Conservation (phyloP, 2,113 vertebrate species). For the Stictonetta naevosa region DNA sequence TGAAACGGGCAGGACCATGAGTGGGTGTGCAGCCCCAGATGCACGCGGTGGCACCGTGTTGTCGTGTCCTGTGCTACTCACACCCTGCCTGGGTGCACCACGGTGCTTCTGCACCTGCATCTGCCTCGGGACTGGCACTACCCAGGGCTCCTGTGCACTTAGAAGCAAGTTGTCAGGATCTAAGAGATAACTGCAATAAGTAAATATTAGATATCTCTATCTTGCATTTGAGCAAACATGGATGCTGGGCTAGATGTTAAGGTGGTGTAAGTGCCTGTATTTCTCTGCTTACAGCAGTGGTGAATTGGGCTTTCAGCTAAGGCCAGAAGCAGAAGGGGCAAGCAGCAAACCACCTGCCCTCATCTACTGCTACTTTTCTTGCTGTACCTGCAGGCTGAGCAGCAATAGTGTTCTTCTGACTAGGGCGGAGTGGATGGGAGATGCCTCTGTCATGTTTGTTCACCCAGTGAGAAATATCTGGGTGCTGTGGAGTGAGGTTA, state of each 20-base stretch:
- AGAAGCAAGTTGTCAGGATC: not conserved
- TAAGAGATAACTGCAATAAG: not conserved
- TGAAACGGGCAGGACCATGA: not conserved
- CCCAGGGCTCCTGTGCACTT: not conserved
- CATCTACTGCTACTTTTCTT: not conserved
- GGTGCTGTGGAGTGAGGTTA: not conserved
- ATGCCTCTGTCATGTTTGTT: not conserved
- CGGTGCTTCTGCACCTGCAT: not conserved
- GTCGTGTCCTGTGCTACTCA: rapidly evolving
- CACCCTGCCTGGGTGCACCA: not conserved
- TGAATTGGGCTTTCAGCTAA: not conserved
- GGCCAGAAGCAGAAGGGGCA: not conserved
- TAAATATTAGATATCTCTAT: not conserved
- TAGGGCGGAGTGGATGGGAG: not conserved
- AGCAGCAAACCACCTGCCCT: not conserved
- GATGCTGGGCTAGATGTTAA: not conserved
- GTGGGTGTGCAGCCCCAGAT: not conserved
- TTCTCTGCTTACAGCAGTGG: not conserved
- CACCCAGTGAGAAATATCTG: not conserved
- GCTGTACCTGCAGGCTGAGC: not conserved
- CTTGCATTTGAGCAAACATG: not conserved
- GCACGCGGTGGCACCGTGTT: not conserved
- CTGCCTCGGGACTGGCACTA: not conserved
- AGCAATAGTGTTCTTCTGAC: not conserved
- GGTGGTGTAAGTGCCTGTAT: not conserved